Evolutionary conservation across 2,888 invertebrate species (phyloP), one percentile per base, ranked within the genome.

Genomic region (Keiferia lycopersicella): DNA sequence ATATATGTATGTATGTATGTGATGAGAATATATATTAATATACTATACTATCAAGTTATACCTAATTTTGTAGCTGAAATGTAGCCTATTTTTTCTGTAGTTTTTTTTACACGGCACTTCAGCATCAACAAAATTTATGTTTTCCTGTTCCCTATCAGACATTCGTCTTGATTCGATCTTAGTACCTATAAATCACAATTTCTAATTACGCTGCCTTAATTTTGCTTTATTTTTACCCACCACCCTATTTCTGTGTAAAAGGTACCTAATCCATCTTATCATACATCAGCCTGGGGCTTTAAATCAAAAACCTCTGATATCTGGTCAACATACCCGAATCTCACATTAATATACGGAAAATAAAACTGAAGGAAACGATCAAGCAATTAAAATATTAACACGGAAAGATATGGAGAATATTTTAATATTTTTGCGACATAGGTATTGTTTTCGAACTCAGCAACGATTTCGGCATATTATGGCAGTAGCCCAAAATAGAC

Each of bases 281-380:
- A n/a, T n/a, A n/a, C 30, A 56, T 56, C 56, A 34, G 56, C 56
- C 56, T n/a, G 30, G 30, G 56, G 56, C 56, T 10, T 16, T 56
- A 34, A 56, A 34, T 56, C 56, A 56, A 34, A 16, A 30, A 34
- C 34, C 3, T 8, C 56, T 16, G 56, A 74, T 74, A 74, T 16
- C 14, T 18, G 56, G 73, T 74, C 75, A 68, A 75, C 71, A 80
- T 79, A 78, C 81, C 74, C 75, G 77, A 77, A 81, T 83, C 80
- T 80, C 85, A 76, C 84, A 84, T 88, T 87, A 86, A 86, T 84
- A 83, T 79, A 77, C 81, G 78, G 75, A 87, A 87, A 88, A 86
- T 80, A 84, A 84, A 82, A 86, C 78, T 81, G 78, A 74, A 80
- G 82, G 82, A 82, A 82, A 87, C 80, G 70, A 69, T 74, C 63